Evolutionary conservation across 2,888 invertebrate species (phyloP), one percentile per base, ranked within the genome.

Genomic region (Pristionchus mayeri): DNA sequence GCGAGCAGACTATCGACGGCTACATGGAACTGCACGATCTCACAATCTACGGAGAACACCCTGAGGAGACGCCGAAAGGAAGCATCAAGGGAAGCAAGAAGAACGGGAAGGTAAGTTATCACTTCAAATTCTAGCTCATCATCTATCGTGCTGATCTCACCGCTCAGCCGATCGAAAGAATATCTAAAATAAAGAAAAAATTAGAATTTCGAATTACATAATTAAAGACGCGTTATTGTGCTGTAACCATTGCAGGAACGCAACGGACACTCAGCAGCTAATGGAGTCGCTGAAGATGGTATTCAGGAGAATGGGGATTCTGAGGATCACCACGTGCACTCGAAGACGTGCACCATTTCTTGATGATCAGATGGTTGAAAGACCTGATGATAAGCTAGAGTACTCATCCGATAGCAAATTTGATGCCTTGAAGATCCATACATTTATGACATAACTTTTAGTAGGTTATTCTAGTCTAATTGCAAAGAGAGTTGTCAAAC

Each of bases 1-100:
- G 88, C 16, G 88, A 92, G 50, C 90, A 91, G 48, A 89, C 91
- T 0, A 90, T 91, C 75, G 91, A 91, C 85, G 92, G 92, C 18
- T 92, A 92, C 86, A 88, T 89, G 86, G 91, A 91, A 63, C 87
- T 91, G 13, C 91, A 91, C 84, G 89, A 89, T 75, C 76, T 87
- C 75, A 83, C 82, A 7, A 88, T 88, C 27, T 89, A 90, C 57
- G 83, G 71, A 2, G 67, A 48, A 34, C 24, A 37, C 7, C n/a
- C n/a, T n/a, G 80, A 82, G 34, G 57, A 54, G 9, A 44, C 79
- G 0, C 27, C 34, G 0, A 13, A 34, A 6, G 75, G 75, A 7
- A 80, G 80, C 86, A 88, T 63, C 88, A 89, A 81, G 87, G 87
- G 21, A 34, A n/a, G n/a, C n/a, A 85, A 52, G 24, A 52, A 60